Evolutionary conservation across 2,113 vertebrate genomes (phyloP).

Genomic region (Hirundichthys speculiger): DNA sequence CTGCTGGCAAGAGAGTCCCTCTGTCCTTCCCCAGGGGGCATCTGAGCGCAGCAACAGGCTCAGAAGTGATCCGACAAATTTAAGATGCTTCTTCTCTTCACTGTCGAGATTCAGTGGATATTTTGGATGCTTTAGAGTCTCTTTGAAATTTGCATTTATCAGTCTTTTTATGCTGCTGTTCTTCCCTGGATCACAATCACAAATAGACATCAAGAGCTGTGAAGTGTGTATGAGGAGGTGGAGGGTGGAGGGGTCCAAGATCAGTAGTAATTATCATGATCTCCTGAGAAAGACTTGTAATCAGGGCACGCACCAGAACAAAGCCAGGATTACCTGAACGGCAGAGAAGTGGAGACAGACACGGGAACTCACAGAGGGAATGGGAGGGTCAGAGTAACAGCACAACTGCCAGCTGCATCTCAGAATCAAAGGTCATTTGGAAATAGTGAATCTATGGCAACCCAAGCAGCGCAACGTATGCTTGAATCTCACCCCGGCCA

Average conservation of each 20-base stretch:
- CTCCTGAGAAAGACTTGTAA: constrained; percentile 67
- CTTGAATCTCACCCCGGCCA: background rate
- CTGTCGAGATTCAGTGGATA: background rate
- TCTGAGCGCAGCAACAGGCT: constrained; percentile 8
- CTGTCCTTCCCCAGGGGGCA: constrained; percentile 20
- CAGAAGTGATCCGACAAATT: constrained; percentile 11
- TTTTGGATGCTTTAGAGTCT: background rate
- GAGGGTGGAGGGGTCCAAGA: constrained; percentile 39
- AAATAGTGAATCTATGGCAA: too few species aligned
- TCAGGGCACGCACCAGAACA: constrained; percentile 46
- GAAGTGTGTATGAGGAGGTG: background rate
- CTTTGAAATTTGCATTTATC: background rate
- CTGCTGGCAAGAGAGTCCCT: constrained; percentile 21
- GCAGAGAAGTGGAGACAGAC: constrained; percentile 17
- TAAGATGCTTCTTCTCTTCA: background rate
- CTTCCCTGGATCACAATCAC: constrained; percentile 16
- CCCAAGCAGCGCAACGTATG: background rate
- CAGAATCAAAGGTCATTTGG: background rate
- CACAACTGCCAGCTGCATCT: background rate
- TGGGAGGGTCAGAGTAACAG: background rate
- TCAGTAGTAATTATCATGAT: constrained; percentile 72
- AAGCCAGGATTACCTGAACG: constrained; percentile 66
- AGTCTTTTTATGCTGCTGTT: background rate
- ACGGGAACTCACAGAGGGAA: constrained; percentile 7
- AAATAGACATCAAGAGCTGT: constrained; percentile 48